phyloP scores from a whole-genome alignment of 2,113 vertebrate genomes.

The Myotis lucifugus region DNA sequence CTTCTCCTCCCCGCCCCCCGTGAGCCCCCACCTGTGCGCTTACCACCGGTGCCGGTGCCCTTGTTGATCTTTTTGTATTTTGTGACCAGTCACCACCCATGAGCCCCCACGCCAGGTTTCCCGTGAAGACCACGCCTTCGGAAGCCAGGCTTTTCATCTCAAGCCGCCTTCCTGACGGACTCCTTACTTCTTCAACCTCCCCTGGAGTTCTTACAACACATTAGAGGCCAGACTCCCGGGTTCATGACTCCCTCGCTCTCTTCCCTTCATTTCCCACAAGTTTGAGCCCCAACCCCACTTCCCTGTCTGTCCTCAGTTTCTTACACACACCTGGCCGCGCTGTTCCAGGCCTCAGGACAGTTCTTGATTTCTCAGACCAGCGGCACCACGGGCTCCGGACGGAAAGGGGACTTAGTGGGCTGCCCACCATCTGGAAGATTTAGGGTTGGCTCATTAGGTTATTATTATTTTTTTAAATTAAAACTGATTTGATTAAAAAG shows the following conservation, averaged over 20 bases:
- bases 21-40: not conserved
- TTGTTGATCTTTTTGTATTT: too few species aligned
- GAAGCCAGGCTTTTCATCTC: not conserved
- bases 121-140: not conserved
- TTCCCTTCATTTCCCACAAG: not conserved
- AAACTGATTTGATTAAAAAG: conserved; percentile 69
- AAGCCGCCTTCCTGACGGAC: not conserved
- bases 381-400: not conserved
- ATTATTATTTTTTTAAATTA: conserved; percentile 52
- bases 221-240: not conserved
- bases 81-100: not conserved
- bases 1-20: not conserved
- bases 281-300: not conserved
- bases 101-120: not conserved
- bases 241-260: too few species aligned
- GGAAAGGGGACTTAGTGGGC: not conserved
- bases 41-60: too few species aligned
- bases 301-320: not conserved
- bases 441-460: conserved; percentile 13
- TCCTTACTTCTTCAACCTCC: not conserved
- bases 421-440: not conserved
- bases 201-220: not conserved
- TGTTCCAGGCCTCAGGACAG: not conserved
- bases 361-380: not conserved
- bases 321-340: not conserved